phyloP scores from a whole-genome alignment of 2,113 vertebrate species.

The Scomber scombrus region DNA sequence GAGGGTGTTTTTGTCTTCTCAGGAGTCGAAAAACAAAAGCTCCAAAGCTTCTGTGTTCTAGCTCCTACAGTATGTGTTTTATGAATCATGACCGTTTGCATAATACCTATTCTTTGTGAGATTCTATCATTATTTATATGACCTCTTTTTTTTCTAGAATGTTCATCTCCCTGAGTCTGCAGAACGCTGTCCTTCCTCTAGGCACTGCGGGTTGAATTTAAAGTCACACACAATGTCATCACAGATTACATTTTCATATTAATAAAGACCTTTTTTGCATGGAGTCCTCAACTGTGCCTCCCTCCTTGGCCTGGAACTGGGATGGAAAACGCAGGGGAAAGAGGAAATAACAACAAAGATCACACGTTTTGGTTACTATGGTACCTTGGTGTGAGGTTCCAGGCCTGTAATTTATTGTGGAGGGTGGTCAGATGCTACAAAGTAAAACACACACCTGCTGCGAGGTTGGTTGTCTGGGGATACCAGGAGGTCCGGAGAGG shows the following conservation, averaged over 20 bases:
- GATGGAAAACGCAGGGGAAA: background rate
- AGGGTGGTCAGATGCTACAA: constrained; percentile 56
- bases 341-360: constrained; percentile 40
- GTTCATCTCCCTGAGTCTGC: constrained; percentile 62
- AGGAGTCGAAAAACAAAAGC: constrained; percentile 24
- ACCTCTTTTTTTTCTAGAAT: constrained; percentile 47
- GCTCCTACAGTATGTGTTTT: constrained; percentile 15
- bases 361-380: constrained; percentile 43
- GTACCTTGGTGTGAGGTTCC: constrained; percentile 27
- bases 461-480: constrained; percentile 53
- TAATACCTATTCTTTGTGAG: constrained; percentile 41
- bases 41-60: background rate
- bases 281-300: constrained; percentile 31
- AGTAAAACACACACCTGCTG: constrained; percentile 69
- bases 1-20: constrained; percentile 49
- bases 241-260: constrained; percentile 72
- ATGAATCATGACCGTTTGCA: constrained; percentile 61
- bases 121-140: constrained; percentile 61
- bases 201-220: constrained; percentile 62
- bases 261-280: constrained; percentile 59
- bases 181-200: constrained; percentile 65
- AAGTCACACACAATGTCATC: constrained; percentile 74
- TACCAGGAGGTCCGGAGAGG: constrained; percentile 60
- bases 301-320: constrained; percentile 5
- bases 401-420: constrained; percentile 60